These are phyloP conservation scores for Drosophila subsilvestris DNA, from an alignment of 2,888 invertebrate species.

Conservation along the genomic window DNA sequence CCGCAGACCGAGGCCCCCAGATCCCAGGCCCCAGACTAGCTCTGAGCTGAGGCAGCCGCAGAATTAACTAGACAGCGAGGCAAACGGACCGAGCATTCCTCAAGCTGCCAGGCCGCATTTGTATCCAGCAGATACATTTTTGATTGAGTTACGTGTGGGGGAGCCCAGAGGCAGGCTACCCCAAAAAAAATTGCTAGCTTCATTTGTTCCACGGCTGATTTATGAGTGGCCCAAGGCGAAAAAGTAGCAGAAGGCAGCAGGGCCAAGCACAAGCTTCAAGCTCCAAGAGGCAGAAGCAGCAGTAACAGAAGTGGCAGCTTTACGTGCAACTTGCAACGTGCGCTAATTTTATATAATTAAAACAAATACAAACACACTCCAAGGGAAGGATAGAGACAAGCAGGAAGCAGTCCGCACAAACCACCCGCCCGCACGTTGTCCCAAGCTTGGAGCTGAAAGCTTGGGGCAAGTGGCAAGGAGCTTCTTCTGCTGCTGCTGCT, in stretches of 20 bases:
- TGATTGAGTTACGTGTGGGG: constrained; percentile 73
- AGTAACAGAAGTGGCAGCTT: constrained; percentile 34
- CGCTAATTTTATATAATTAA: constrained; percentile 78
- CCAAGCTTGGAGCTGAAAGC: constrained; percentile 5
- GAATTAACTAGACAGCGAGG: constrained; percentile 67
- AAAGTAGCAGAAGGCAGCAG: constrained; percentile 13
- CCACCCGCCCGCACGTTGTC: constrained; percentile 62
- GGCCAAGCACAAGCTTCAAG: too few species aligned
- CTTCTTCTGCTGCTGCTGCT: not conserved
- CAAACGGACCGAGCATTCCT: constrained; percentile 54
- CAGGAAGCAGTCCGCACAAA: not conserved
- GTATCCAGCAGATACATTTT: constrained; percentile 75
- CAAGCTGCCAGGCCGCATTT: constrained; percentile 61
- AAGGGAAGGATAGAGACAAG: constrained; percentile 8
- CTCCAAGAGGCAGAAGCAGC: constrained; percentile 12
- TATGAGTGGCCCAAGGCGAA: constrained; percentile 60
- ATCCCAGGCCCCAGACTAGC: constrained; percentile 13
- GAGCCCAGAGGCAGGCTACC: not conserved
- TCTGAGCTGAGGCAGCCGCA: constrained; percentile 47
- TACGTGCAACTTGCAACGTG: constrained; percentile 77
- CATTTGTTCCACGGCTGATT: constrained; percentile 72
- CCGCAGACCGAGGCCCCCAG: constrained; percentile 37
- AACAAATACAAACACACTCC: constrained; percentile 68
- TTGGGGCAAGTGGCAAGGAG: constrained; percentile 21
- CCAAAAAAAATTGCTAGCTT: constrained; percentile 66